Evolutionary conservation across 2,797 vertebrate species (phyloP), one percentile per base, ranked within the genome.

Genomic region (Gephyroberyx darwinii): DNA sequence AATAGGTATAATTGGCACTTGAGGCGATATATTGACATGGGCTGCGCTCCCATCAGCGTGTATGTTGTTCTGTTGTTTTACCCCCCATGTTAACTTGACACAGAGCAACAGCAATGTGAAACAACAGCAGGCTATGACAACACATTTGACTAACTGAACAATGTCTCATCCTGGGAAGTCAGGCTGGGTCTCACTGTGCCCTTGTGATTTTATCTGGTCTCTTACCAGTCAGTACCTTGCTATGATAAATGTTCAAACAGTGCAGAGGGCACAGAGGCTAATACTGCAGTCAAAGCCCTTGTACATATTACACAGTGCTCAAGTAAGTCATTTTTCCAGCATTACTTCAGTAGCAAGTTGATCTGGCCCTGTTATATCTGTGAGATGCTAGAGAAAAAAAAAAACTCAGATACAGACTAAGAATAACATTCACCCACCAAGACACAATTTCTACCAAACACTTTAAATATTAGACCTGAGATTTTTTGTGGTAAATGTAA

Each of bases 1-100:
- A 83, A 88, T 87, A 76, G 86, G 79, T 77, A 81, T 90, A 89
- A 92, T 87, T 84, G 86, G 74, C 88, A 84, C 86, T 91, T 84
- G 75, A 90, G 83, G 82, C 88, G 75, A 88, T 86, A 80, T 85
- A 90, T 89, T 89, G 88, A 84, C 88, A 82, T 59, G 81, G 75
- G 83, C 84, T 69, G 68, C 75, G 58, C 80, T 84, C 85, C 81
- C 70, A 70, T 81, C 72, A 73, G 86, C 74, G 75, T 89, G 35
- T 51, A 63, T 78, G 82, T 77, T 76, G 69, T 74, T 84, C 63
- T 69, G 63, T 84, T 90, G 82, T 90, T 83, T 82, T 78, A 78
- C 61, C 69, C 65, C 71, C 67, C 71, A 68, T 86, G 81, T 84
- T 85, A 81, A 79, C 33, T 84, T 85, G 80, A 16, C 69, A 81